phyloP scores from a whole-genome alignment of 2,797 vertebrate species.

The Glossophaga mutica region DNA sequence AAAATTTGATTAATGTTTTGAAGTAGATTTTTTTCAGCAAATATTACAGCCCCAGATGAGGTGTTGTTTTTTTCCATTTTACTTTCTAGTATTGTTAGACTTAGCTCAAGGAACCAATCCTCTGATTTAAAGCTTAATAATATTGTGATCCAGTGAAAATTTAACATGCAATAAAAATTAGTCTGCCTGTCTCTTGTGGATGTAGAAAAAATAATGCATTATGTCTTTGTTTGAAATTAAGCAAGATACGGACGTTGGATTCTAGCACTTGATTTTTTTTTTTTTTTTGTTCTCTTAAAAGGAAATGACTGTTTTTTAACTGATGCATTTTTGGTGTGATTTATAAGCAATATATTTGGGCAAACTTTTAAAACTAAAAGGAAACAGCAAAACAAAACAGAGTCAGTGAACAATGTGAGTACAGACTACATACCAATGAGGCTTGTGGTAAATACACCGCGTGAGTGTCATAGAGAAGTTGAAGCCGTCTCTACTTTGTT shows the following conservation, averaged over 20 bases:
- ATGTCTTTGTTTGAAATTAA: conserved; percentile 67
- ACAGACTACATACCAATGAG: not conserved
- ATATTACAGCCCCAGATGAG: conserved; percentile 96
- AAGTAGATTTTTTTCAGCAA: conserved; percentile 92
- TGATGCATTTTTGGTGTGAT: not conserved
- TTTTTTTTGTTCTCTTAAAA: not conserved
- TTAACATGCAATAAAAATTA: conserved; percentile 77
- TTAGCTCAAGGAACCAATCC: conserved; percentile 76
- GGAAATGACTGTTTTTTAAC: not conserved
- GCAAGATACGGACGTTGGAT: not conserved
- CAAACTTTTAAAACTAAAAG: conserved; percentile 19
- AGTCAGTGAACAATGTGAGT: not conserved
- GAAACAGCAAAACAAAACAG: not conserved
- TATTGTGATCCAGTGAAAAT: conserved; percentile 79
- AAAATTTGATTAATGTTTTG: conserved; percentile 99
- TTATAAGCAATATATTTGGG: conserved; percentile 24
- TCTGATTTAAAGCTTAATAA: conserved; percentile 83
- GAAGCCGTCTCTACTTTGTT: not conserved
- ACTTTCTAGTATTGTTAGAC: conserved; percentile 82
- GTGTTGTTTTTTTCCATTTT: conserved; percentile 79
- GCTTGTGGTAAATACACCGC: not conserved
- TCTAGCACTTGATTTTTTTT: not conserved
- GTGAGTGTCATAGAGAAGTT: not conserved
- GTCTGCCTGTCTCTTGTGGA: conserved; percentile 63
- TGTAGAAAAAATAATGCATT: conserved; percentile 47